Evolutionary conservation across 2,113 vertebrate genomes (phyloP).

Genomic region (Bombycilla garrulus): DNA sequence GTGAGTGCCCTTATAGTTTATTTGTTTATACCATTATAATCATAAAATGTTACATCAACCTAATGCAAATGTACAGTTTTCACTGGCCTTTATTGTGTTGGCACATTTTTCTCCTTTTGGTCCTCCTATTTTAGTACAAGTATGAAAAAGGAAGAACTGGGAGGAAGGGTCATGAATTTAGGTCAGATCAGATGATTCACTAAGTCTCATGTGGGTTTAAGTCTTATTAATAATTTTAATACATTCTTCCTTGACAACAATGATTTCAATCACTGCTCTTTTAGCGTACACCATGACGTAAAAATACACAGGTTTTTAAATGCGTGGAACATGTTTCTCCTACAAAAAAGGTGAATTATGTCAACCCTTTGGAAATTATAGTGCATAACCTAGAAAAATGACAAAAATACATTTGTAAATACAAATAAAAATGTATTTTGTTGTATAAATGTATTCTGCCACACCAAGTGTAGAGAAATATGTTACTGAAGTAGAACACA

Average conservation of each 20-base stretch:
- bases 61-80: slow-evolving; percentile 34
- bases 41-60: slow-evolving; percentile 28
- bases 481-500: not conserved
- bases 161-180: slow-evolving; percentile 66
- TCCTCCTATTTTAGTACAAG: slow-evolving; percentile 4
- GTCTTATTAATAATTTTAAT: slow-evolving; percentile 69
- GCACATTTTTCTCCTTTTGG: not conserved
- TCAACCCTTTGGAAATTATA: not conserved
- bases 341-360: not conserved
- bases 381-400: not conserved
- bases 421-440: not conserved
- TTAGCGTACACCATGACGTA: not conserved
- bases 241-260: slow-evolving; percentile 35
- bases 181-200: slow-evolving; percentile 65
- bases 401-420: not conserved
- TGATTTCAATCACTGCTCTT: slow-evolving; percentile 49
- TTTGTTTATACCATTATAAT: slow-evolving; percentile 70
- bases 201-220: slow-evolving; percentile 50
- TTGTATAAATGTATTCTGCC: not conserved
- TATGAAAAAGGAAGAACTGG: slow-evolving; percentile 12
- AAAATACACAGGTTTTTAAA: not conserved
- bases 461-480: not conserved
- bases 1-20: slow-evolving; percentile 56
- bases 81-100: slow-evolving; percentile 24
- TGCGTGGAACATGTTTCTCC: not conserved